Base-by-base conservation (phyloP, 1,140 invertebrate species). In the Diachasmimorpha longicaudata region DNA sequence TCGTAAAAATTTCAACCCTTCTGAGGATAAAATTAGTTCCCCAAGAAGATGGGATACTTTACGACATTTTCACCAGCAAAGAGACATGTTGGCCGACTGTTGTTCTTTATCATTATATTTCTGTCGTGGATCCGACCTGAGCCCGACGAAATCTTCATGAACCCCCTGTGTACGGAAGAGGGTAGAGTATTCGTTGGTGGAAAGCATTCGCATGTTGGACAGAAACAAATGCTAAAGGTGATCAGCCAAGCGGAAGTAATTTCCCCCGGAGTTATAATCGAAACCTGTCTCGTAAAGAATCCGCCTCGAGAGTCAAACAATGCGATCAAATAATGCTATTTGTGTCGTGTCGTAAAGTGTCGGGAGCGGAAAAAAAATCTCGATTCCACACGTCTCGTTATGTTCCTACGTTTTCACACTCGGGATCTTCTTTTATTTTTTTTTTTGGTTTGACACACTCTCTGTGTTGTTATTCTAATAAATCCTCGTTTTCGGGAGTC, bases 181-280 rank as follows among this genome's bases (percentile, higher is more conserved):
- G 48, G 48, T 52, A 31, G 31, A 3, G 6, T 52, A n/a, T 4
- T 4, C 48, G 6, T 1, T 52, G 2, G 31, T 31, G 31, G 2
- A 31, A 31, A 42, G 66, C 23, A 25, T 70, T 42, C 21, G 9
- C 13, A 10, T 13, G 19, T 78, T 66, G 72, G 71, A 71, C 70
- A 80, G 81, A 85, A 85, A 82, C 82, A 85, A 82, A 83, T 76
- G 81, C 81, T 82, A 82, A 84, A 85, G 81, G 80, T 58, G 78
- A 70, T 71, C 81, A 80, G 77, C 78, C 82, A 86, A 74, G 79
- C 80, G 85, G 82, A 86, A 86, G 81, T 85, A 83, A 86, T 83
- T 69, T 71, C 75, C 70, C 75, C 79, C 19, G 19, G 31, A 58
- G 46, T 67, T 74, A 71, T 36, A 84, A 81, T 83, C 80, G 80